Percentiles rank a stretch among this genome's conserved stretches.
phyloP scores from a whole-genome alignment of 2,888 invertebrate species.

The Apocheima hispidaria region DNA sequence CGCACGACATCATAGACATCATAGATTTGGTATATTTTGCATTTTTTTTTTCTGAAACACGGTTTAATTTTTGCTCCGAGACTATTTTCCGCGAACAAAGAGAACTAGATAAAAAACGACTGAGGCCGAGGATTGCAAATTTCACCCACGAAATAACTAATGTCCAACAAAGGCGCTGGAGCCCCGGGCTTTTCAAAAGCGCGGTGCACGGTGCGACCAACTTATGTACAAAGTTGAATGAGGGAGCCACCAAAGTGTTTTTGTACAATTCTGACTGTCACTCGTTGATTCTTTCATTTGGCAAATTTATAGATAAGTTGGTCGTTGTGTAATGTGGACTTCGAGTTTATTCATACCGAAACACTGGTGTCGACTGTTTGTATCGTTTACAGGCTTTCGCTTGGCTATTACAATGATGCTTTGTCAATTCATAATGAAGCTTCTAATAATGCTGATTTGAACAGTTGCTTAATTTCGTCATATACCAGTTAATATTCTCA shows the following conservation, averaged over 20 bases:
- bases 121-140: not conserved
- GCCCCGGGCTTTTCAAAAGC: constrained; percentile 8
- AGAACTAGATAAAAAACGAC: constrained; percentile 2
- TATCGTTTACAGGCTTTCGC: constrained; percentile 18
- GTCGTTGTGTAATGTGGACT: not conserved
- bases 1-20: no score
- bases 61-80: not conserved
- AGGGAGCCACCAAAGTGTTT: not conserved
- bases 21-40: not conserved
- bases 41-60: not conserved
- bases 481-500: no score
- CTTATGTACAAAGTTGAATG: not conserved
- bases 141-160: constrained; percentile 15
- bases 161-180: constrained; percentile 8
- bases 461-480: not conserved
- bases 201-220: not conserved
- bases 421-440: constrained; percentile 15
- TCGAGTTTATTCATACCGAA: constrained; percentile 18
- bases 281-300: not conserved
- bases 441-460: not conserved
- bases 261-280: not conserved
- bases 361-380: constrained; percentile 17
- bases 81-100: constrained; percentile 11
- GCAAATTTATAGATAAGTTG: not conserved
- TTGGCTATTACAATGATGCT: constrained; percentile 4